Evolutionary conservation across 2,113 vertebrate species (phyloP).

Genomic region (Pseudopipra pipra): DNA sequence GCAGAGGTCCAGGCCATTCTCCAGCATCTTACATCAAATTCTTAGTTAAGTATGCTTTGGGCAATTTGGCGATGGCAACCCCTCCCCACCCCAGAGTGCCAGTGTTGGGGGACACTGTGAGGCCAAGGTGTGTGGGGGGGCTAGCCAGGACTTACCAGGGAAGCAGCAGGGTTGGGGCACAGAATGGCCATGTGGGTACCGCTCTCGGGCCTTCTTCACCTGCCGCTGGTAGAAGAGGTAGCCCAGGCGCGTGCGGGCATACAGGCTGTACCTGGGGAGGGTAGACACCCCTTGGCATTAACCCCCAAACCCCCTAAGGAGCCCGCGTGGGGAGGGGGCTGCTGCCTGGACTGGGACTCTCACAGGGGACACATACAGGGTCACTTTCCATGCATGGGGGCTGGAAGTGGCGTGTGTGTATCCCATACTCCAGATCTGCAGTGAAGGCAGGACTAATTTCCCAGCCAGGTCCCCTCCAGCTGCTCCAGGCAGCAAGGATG

Average conservation of each 20-base stretch:
- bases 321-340: background rate
- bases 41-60: background rate
- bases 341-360: background rate
- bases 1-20: background rate
- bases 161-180: slow-evolving; percentile 77
- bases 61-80: background rate
- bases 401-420: background rate
- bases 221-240: slow-evolving; percentile 94
- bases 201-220: slow-evolving; percentile 87
- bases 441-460: background rate
- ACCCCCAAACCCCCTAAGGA: background rate
- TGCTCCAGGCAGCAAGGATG: background rate
- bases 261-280: slow-evolving; percentile 86
- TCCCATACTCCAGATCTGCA: background rate
- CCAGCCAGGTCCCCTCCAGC: background rate
- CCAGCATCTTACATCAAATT: background rate
- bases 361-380: too few species aligned
- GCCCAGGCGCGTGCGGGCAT: slow-evolving; percentile 91
- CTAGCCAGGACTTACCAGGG: slow-evolving; percentile 75
- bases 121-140: fast-evolving
- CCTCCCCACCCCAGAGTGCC: background rate
- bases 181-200: slow-evolving; percentile 90
- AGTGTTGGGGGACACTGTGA: fast-evolving
- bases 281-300: background rate
- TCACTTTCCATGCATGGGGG: fast-evolving